phyloP scores from a whole-genome alignment of 2,888 invertebrate genomes.

The Aspidiotus destructor region DNA sequence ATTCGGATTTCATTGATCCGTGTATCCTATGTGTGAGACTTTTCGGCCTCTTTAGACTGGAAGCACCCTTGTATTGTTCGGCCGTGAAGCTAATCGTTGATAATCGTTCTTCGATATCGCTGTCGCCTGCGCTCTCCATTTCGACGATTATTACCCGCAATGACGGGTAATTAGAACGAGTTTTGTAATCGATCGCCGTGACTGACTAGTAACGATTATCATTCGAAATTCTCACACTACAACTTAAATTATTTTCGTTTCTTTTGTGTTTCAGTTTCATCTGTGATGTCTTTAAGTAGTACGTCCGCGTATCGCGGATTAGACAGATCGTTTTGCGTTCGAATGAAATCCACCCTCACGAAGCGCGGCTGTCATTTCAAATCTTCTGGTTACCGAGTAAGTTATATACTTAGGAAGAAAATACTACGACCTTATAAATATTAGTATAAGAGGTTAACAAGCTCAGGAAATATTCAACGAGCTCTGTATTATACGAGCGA shows the following conservation, averaged over 20 bases:
- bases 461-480: constrained; percentile 1
- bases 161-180: neutral
- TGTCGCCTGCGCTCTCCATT: neutral
- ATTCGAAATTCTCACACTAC: neutral
- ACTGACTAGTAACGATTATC: neutral
- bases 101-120: neutral
- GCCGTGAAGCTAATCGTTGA: constrained; percentile 28
- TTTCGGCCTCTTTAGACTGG: neutral
- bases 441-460: neutral
- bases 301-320: constrained; percentile 69
- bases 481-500: no score
- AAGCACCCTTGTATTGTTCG: no score
- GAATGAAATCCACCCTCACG: constrained; percentile 96
- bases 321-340: constrained; percentile 84
- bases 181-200: neutral
- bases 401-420: constrained; percentile 40
- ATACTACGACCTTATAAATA: no score
- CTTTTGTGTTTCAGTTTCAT: constrained; percentile 54
- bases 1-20: constrained; percentile 26
- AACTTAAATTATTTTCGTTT: neutral
- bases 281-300: constrained; percentile 68
- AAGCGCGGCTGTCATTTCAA: constrained; percentile 96
- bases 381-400: constrained; percentile 89
- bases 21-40: constrained; percentile 16
- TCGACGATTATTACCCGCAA: neutral